These are phyloP conservation scores for Cerastis rubricosa DNA, from an alignment of 2,888 invertebrate genomes.

Conservation along the genomic window DNA sequence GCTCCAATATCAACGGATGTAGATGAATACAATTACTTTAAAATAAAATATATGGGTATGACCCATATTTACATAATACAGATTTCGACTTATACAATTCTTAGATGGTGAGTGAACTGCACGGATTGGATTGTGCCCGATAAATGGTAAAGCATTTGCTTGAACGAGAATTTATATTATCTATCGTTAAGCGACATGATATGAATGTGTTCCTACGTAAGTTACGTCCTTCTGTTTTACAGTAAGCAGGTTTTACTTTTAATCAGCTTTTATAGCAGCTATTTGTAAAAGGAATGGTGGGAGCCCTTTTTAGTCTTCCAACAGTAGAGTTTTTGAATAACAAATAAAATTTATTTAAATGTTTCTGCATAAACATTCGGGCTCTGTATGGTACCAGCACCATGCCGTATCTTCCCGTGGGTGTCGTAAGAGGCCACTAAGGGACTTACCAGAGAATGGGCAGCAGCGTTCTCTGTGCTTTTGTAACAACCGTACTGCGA, in stretches of 20 bases:
- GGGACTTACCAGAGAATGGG: too few relatives aligned
- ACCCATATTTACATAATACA: too few relatives aligned
- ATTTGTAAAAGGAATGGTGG: too few relatives aligned
- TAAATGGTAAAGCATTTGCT: not conserved
- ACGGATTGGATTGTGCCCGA: not conserved
- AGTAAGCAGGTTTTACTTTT: not conserved
- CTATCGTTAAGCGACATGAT: not conserved
- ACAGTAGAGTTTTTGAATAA: not conserved
- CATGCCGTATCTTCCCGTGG: too few relatives aligned
- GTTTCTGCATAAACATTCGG: too few relatives aligned
- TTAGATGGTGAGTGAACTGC: not conserved
- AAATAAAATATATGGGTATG: too few relatives aligned
- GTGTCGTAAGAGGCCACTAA: too few relatives aligned
- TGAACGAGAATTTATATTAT: not conserved
- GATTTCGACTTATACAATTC: not conserved
- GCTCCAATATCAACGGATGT: not conserved
- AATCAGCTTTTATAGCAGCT: not conserved
- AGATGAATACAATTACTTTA: not conserved
- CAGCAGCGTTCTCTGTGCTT: too few relatives aligned
- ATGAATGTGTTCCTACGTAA: not conserved
- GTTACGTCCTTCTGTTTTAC: not conserved
- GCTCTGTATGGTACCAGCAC: too few relatives aligned
- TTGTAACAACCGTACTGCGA: too few relatives aligned
- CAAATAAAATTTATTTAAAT: not conserved
- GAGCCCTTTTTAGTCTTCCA: not conserved